Percentiles rank a stretch among this genome's conserved stretches.
Conservation (phyloP, 2,888 invertebrate species). For the Lepidocyrtoides sp. region DNA sequence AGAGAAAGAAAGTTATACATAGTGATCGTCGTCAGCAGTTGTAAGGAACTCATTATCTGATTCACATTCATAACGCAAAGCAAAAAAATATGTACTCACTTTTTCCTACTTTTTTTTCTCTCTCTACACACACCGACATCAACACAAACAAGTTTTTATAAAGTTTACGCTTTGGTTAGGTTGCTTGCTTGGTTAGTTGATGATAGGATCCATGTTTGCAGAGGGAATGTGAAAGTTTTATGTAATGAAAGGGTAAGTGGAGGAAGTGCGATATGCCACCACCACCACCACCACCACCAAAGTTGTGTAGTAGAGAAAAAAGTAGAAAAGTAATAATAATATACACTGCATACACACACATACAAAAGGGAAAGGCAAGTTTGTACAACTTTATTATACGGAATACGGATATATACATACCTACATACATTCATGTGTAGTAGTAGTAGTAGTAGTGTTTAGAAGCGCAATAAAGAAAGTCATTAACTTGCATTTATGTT, state of each 20-base stretch:
- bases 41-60: constrained; percentile 56
- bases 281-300: too few relatives aligned
- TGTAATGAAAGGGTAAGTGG: constrained; percentile 47
- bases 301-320: not conserved
- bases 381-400: too few relatives aligned
- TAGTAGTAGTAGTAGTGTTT: not conserved
- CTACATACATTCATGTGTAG: not conserved
- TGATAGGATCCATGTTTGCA: not conserved
- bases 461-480: constrained; percentile 39
- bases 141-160: not conserved
- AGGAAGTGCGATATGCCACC: constrained; percentile 51
- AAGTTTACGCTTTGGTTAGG: too few relatives aligned
- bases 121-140: not conserved
- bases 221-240: not conserved
- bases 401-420: not conserved
- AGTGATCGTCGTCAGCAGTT: not conserved
- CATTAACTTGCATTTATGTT: constrained; percentile 70
- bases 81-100: not conserved
- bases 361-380: too few relatives aligned
- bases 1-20: not conserved
- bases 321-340: too few relatives aligned
- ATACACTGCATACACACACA: too few relatives aligned
- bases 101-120: not conserved
- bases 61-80: constrained; percentile 3
- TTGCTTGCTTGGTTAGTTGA: not conserved